Percentiles rank a stretch among this genome's conserved stretches.
These are phyloP conservation scores for Platalea minor DNA, from an alignment of 2,797 vertebrate species.

Conservation along the genomic window DNA sequence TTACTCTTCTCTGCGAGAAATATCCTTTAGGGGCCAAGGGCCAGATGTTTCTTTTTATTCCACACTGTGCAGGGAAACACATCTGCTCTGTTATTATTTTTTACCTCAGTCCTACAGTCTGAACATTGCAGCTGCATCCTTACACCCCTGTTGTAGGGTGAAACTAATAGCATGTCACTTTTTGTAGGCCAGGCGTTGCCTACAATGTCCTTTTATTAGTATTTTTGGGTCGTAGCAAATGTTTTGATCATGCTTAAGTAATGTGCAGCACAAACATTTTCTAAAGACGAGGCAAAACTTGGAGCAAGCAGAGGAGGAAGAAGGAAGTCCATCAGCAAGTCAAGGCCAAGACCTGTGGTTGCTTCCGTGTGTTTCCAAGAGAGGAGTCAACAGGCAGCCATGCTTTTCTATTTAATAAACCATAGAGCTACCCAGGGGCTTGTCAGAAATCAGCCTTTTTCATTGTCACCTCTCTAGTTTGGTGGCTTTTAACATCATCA, in stretches of 20 bases:
- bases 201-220: neutral
- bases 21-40: conserved; percentile 52
- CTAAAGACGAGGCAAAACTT: neutral
- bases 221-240: neutral
- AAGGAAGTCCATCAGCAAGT: neutral
- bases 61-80: neutral
- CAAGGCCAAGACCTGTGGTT: neutral
- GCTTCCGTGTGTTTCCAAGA: neutral
- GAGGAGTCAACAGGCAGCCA: neutral
- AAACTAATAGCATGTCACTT: neutral
- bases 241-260: neutral
- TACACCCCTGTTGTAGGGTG: neutral
- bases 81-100: conserved; percentile 42
- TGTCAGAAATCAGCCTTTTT: neutral
- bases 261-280: neutral
- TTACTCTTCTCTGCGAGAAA: conserved; percentile 29
- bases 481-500: neutral
- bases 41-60: conserved; percentile 59
- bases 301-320: neutral
- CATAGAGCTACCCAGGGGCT: neutral
- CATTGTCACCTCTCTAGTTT: neutral
- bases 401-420: neutral
- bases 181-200: neutral
- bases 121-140: conserved; percentile 35
- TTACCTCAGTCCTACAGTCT: neutral